Percentiles rank a stretch among this genome's conserved stretches.
Conservation (phyloP, 2,888 invertebrate species). For the Notodonta dromedarius region DNA sequence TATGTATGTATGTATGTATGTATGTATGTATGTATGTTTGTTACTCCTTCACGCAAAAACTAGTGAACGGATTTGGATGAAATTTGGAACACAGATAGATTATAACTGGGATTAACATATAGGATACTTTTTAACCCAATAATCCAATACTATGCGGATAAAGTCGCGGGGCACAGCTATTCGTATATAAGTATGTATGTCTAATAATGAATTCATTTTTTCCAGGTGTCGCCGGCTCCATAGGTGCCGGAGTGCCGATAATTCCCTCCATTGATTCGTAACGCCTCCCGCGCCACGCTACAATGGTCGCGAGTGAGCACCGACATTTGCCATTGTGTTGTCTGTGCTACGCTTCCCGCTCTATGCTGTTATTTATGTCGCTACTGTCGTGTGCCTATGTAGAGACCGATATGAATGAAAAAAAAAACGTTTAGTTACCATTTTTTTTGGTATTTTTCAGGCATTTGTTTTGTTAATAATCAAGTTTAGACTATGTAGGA, state of each 20-base stretch:
- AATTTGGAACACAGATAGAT: too few species aligned
- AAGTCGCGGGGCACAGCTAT: too few species aligned
- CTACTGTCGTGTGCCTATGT: constrained; percentile 21
- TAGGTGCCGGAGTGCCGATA: constrained; percentile 67
- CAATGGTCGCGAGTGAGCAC: constrained; percentile 81
- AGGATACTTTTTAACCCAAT: too few species aligned
- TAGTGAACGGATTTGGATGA: too few species aligned
- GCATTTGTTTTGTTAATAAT: too few species aligned
- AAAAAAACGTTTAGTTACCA: not conserved
- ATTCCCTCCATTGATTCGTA: constrained; percentile 85
- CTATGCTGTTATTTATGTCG: constrained; percentile 76
- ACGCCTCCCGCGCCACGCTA: constrained; percentile 83
- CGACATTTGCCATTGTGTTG: constrained; percentile 83
- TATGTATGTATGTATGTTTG: too few species aligned
- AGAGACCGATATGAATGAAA: not conserved
- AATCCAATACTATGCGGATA: too few species aligned
- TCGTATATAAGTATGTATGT: not conserved
- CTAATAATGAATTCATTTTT: constrained; percentile 16
- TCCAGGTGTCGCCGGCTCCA: constrained; percentile 48
- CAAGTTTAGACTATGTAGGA: too few species aligned
- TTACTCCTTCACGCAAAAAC: too few species aligned
- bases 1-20: too few species aligned
- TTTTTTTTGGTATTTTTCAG: too few species aligned
- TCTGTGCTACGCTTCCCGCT: constrained; percentile 71
- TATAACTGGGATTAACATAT: too few species aligned